phyloP scores from a whole-genome alignment of 2,888 invertebrate genomes.

The Caenorhabditis sulstoni region DNA sequence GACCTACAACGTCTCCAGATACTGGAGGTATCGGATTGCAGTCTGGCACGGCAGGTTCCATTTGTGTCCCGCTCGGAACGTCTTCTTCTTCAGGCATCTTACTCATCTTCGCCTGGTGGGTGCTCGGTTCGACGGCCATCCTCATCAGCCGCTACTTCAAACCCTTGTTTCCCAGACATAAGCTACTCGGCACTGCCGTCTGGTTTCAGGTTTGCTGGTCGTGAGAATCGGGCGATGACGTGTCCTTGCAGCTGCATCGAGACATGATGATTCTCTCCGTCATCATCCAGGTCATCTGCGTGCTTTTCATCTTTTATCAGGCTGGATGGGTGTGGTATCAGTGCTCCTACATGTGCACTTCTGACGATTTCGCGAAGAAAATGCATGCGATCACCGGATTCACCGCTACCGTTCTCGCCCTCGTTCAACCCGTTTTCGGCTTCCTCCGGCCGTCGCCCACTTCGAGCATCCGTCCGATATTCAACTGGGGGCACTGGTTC shows the following conservation, averaged over 20 bases:
- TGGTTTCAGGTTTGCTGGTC: slow-evolving; percentile 69
- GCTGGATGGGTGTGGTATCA: slow-evolving; percentile 74
- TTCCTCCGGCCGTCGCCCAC: slow-evolving; percentile 69
- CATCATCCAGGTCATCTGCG: slow-evolving; percentile 66
- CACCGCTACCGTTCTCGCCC: slow-evolving; percentile 65
- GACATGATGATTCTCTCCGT: slow-evolving; percentile 67
- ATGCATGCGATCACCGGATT: slow-evolving; percentile 62
- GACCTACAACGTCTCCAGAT: slow-evolving; percentile 62
- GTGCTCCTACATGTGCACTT: slow-evolving; percentile 71
- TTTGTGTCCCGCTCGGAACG: too few relatives aligned
- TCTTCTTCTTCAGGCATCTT: slow-evolving; percentile 57
- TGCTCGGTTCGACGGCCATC: slow-evolving; percentile 69
- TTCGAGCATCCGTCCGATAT: slow-evolving; percentile 61
- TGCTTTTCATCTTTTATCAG: slow-evolving; percentile 71
- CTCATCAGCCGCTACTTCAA: slow-evolving; percentile 74
- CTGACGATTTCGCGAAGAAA: slow-evolving; percentile 65
- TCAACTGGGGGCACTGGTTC: slow-evolving; percentile 73
- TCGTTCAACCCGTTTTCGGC: slow-evolving; percentile 65
- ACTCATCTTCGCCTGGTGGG: slow-evolving; percentile 72
- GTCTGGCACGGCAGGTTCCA: slow-evolving; percentile 70
- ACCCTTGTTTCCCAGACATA: slow-evolving; percentile 68
- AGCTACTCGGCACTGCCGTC: slow-evolving; percentile 70
- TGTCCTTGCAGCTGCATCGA: slow-evolving; percentile 66
- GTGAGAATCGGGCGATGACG: background rate
- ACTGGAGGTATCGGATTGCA: slow-evolving; percentile 72